Conservation (phyloP, 2,888 invertebrate species). For the Galerucella calmariensis region DNA sequence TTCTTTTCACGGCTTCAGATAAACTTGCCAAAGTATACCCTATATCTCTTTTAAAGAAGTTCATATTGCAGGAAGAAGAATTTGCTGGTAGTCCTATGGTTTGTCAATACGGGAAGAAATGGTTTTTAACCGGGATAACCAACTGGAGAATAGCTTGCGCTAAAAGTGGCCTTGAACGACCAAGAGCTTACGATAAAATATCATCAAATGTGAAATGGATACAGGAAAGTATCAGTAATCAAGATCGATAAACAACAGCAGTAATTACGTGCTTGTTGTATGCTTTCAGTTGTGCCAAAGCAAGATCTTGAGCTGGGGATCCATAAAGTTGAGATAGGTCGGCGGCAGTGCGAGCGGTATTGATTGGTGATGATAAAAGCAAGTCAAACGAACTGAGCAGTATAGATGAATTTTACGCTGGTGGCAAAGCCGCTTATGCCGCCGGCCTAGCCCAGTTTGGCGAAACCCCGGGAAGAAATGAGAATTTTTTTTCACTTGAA, state of each 20-base stretch:
- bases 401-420: too few relatives aligned
- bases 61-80: conserved; percentile 78
- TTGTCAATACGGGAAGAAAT: conserved; percentile 79
- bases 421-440: too few relatives aligned
- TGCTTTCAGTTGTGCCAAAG: neutral
- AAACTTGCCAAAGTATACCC: too few relatives aligned
- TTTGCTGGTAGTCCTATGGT: conserved; percentile 89
- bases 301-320: too few relatives aligned
- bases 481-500: too few relatives aligned
- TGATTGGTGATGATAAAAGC: too few relatives aligned
- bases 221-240: conserved; percentile 67
- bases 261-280: neutral
- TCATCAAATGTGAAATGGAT: conserved; percentile 89
- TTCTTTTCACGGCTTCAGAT: too few relatives aligned
- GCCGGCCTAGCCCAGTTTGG: too few relatives aligned
- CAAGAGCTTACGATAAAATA: conserved; percentile 85
- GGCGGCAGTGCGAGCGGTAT: too few relatives aligned
- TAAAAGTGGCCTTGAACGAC: conserved; percentile 80
- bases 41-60: neutral
- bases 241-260: conserved; percentile 14
- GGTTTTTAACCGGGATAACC: conserved; percentile 84
- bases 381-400: too few relatives aligned
- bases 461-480: too few relatives aligned
- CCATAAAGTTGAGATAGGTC: too few relatives aligned
- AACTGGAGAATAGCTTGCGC: conserved; percentile 90